phyloP scores from a whole-genome alignment of 1,140 invertebrate genomes.

The Wiebesia pumilae region DNA sequence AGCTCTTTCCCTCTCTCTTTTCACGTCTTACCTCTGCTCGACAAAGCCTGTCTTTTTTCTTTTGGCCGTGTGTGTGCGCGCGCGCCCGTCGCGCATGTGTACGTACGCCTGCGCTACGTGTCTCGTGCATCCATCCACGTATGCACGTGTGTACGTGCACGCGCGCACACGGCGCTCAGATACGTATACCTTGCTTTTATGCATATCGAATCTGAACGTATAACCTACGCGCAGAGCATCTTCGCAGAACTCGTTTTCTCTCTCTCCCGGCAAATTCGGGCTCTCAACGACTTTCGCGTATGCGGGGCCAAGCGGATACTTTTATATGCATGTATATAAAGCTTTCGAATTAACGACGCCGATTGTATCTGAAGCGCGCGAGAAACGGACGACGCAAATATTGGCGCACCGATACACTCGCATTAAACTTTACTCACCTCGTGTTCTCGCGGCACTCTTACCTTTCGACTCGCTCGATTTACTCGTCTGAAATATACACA shows the following conservation, averaged over 20 bases:
- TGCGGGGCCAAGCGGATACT: slow-evolving; percentile 3
- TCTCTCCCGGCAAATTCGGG: background rate
- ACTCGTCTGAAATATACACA: background rate
- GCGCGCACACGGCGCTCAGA: background rate
- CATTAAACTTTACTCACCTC: background rate
- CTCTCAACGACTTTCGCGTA: background rate
- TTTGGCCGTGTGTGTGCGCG: background rate
- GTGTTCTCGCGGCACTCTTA: background rate
- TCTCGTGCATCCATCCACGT: background rate
- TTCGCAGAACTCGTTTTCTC: slow-evolving; percentile 40
- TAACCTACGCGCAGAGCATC: slow-evolving; percentile 16
- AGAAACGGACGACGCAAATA: slow-evolving; percentile 26
- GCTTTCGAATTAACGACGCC: slow-evolving; percentile 35
- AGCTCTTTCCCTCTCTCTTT: slow-evolving; percentile 14
- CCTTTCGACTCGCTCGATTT: background rate
- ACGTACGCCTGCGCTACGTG: no score
- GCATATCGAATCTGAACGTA: slow-evolving; percentile 38
- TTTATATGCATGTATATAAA: slow-evolving; percentile 27
- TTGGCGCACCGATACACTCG: slow-evolving; percentile 1
- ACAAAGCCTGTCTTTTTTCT: background rate
- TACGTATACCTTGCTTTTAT: slow-evolving; percentile 33
- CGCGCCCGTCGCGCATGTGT: no score
- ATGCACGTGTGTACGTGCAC: background rate
- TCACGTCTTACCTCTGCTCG: slow-evolving; percentile 5
- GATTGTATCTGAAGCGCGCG: slow-evolving; percentile 28